Evolutionary conservation across 2,797 vertebrate genomes (phyloP).

Genomic region (Brachyrhaphis roseni): DNA sequence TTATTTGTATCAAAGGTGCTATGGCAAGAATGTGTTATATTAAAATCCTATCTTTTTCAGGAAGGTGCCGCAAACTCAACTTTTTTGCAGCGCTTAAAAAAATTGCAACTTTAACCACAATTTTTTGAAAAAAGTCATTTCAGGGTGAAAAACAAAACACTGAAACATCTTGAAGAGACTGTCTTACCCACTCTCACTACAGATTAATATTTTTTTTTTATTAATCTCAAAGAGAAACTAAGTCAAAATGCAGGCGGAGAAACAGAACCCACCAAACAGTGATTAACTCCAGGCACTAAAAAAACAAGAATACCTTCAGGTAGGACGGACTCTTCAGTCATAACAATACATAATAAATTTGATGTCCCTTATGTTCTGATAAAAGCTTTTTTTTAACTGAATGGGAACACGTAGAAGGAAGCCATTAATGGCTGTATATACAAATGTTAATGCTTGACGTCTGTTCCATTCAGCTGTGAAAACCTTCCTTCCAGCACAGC

Average conservation of each 20-base stretch:
- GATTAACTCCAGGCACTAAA: neutral
- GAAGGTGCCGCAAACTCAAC: neutral
- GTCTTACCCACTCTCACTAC: neutral
- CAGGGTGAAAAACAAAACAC: neutral
- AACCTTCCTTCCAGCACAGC: constrained; percentile 25
- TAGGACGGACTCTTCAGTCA: neutral
- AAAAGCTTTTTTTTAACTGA: neutral
- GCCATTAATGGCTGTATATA: neutral
- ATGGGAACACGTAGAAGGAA: neutral
- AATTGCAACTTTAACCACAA: too few species aligned
- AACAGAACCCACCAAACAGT: neutral
- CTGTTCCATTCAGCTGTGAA: constrained; percentile 45
- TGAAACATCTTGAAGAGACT: neutral
- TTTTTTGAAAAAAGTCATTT: too few species aligned
- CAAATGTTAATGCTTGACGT: constrained; percentile 27
- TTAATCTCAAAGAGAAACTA: neutral
- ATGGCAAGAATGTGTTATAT: neutral
- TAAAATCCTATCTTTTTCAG: neutral
- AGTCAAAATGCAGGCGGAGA: neutral
- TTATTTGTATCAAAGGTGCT: neutral
- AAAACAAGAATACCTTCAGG: neutral
- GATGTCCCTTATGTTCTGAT: neutral
- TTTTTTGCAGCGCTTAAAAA: too few species aligned
- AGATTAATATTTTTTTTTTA: neutral
- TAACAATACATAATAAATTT: neutral